Percentiles rank a stretch among this genome's conserved stretches.
Conservation (phyloP, 2,113 vertebrate species). For the Gymnobelideus leadbeateri region DNA sequence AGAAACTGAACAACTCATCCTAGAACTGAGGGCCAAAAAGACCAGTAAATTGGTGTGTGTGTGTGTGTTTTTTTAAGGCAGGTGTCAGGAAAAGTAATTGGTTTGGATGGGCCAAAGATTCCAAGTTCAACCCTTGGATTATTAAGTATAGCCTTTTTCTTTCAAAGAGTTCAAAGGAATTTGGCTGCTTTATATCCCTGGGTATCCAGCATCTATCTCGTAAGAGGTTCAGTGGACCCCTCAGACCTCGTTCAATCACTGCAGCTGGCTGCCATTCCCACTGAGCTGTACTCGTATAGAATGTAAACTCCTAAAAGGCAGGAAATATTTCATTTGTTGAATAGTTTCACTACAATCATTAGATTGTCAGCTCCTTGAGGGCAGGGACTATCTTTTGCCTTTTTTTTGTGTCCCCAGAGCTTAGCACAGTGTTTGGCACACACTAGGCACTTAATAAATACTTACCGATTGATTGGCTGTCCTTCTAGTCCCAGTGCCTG, state of each 20-base stretch:
- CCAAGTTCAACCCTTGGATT: background rate
- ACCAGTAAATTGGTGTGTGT: background rate
- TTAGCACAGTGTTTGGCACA: background rate
- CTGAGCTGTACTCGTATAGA: background rate
- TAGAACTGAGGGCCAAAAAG: background rate
- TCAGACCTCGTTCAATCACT: background rate
- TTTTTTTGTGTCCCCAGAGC: background rate
- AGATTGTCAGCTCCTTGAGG: background rate
- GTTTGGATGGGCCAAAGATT: background rate
- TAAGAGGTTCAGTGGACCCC: background rate
- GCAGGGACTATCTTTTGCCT: background rate
- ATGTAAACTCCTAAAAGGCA: background rate
- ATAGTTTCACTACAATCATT: background rate
- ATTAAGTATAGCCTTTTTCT: background rate
- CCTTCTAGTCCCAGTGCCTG: background rate
- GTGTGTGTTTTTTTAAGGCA: background rate
- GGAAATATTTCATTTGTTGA: background rate
- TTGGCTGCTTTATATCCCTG: background rate
- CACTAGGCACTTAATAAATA: background rate
- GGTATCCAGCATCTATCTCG: background rate
- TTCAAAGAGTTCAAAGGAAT: background rate
- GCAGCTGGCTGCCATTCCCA: background rate
- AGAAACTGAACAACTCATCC: background rate
- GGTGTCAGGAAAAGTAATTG: background rate
- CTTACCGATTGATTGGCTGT: background rate